These are phyloP conservation scores for Brachyrhaphis roseni DNA, from an alignment of 2,797 vertebrate species.

Conservation along the genomic window DNA sequence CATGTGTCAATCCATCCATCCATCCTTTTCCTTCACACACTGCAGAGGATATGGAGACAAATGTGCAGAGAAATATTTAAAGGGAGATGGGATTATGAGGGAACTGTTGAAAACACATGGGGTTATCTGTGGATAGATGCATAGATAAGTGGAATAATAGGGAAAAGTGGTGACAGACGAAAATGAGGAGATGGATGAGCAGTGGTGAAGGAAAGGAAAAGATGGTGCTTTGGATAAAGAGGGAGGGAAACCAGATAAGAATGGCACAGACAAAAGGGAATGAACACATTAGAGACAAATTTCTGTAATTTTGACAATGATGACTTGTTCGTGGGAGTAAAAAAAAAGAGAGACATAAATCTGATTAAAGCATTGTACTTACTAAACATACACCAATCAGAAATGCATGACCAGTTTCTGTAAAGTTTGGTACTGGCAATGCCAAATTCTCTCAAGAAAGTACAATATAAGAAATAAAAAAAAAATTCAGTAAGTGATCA, in stretches of 20 bases:
- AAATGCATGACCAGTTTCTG: background rate
- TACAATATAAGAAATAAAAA: background rate
- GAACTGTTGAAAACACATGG: conserved; percentile 52
- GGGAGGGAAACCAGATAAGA: conserved; percentile 7
- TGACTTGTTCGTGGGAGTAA: background rate
- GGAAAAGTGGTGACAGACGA: conserved; percentile 39
- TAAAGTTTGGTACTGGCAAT: background rate
- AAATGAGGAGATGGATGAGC: conserved; percentile 1
- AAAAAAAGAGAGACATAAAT: background rate
- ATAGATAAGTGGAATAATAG: conserved; percentile 36
- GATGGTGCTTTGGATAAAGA: conserved; percentile 37
- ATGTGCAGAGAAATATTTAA: conserved; percentile 42
- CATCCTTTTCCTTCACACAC: conserved; percentile 71
- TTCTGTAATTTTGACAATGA: background rate
- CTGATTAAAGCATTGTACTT: background rate
- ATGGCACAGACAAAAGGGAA: background rate
- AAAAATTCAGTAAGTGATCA: background rate
- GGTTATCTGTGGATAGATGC: conserved; percentile 36
- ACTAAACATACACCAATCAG: background rate
- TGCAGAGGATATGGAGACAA: conserved; percentile 42
- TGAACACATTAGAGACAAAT: conserved; percentile 1
- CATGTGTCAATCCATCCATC: conserved; percentile 26
- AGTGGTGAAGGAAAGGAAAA: conserved; percentile 40
- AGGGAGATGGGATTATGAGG: conserved; percentile 36
- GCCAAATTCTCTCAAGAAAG: background rate